These are phyloP conservation scores for Halocaridina rubra DNA, from an alignment of 2,888 invertebrate species.

Conservation along the genomic window DNA sequence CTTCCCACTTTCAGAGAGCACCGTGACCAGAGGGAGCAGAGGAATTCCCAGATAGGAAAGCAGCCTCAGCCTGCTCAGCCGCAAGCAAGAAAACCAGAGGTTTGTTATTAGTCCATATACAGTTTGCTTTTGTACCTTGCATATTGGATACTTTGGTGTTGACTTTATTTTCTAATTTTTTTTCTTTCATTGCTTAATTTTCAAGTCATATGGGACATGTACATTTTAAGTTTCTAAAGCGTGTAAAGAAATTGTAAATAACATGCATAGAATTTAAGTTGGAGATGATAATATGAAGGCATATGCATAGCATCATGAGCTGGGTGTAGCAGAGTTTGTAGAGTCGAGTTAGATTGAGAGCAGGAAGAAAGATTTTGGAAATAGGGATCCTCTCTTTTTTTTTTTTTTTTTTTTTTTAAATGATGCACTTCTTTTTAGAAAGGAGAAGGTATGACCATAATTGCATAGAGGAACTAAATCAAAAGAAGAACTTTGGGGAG, in stretches of 20 bases:
- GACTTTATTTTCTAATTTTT: not conserved
- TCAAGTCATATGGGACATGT: not conserved
- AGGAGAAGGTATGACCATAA: too few species aligned
- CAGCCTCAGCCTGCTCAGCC: constrained; percentile 47
- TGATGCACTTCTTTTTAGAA: too few species aligned
- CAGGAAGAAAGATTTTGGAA: too few species aligned
- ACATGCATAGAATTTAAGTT: too few species aligned
- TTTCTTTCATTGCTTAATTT: not conserved
- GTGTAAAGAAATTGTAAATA: too few species aligned
- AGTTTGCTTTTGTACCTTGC: not conserved
- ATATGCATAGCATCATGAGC: not conserved
- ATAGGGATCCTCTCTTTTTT: too few species aligned
- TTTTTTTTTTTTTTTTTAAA: too few species aligned
- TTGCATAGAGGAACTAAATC: too few species aligned
- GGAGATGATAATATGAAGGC: not conserved
- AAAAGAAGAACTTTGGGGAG: too few species aligned
- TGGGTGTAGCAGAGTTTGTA: not conserved
- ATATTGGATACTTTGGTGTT: not conserved
- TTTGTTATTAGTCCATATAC: constrained; percentile 68
- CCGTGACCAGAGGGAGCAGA: constrained; percentile 48
- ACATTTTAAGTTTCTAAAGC: not conserved
- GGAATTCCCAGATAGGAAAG: constrained; percentile 37
- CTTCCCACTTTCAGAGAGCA: too few species aligned
- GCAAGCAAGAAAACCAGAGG: constrained; percentile 84
- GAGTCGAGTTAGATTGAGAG: too few species aligned